These are phyloP conservation scores for Cyprinodon tularosa DNA, from an alignment of 2,113 vertebrate genomes.

Conservation along the genomic window DNA sequence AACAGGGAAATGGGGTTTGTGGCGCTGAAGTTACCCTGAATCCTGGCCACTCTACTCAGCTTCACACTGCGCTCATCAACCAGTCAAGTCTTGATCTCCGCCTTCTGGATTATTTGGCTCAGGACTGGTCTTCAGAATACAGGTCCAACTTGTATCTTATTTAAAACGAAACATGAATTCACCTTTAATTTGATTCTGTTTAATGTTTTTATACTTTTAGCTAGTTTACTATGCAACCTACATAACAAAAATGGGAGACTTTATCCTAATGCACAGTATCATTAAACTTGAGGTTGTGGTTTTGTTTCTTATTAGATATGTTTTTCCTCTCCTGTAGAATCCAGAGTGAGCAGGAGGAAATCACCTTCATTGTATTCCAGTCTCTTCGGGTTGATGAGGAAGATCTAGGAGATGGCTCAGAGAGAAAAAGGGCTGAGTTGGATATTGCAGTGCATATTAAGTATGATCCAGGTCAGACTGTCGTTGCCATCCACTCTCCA, in stretches of 20 bases:
- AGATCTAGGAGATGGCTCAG: conserved; percentile 25
- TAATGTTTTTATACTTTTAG: background rate
- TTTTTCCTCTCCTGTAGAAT: conserved; percentile 61
- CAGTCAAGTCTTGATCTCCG: conserved; percentile 84
- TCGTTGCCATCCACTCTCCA: conserved; percentile 89
- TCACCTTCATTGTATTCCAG: conserved; percentile 89
- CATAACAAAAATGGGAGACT: too few relatives aligned
- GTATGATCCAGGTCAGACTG: conserved; percentile 85
- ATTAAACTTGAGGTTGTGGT: background rate
- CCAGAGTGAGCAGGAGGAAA: conserved; percentile 85
- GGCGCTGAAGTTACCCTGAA: conserved; percentile 71
- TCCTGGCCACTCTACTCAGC: conserved; percentile 89
- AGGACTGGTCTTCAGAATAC: conserved; percentile 89
- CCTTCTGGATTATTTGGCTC: conserved; percentile 88
- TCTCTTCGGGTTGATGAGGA: conserved; percentile 79
- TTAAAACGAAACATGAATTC: background rate
- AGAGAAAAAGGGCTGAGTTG: conserved; percentile 80
- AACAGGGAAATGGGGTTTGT: conserved; percentile 79
- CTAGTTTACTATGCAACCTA: too few relatives aligned
- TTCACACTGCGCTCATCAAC: conserved; percentile 88
- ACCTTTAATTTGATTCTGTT: background rate
- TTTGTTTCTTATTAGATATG: background rate
- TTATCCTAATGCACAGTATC: too few relatives aligned
- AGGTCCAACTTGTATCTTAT: conserved; percentile 43
- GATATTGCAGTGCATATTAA: conserved; percentile 91